Base-by-base conservation (phyloP, 2,113 vertebrate species). In the Tyrannus savana region DNA sequence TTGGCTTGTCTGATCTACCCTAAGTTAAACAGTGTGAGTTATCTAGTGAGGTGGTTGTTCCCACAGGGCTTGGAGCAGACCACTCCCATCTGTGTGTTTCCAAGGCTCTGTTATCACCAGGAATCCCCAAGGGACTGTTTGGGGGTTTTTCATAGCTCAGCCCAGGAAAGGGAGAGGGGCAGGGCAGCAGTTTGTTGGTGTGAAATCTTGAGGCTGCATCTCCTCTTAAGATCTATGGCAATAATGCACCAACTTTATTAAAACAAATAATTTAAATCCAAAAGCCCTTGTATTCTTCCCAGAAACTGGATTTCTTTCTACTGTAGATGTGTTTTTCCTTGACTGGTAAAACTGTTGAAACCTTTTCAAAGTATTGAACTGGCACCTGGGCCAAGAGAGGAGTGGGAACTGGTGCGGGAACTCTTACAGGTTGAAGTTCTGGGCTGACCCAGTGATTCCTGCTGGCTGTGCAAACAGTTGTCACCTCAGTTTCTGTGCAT, bases 1-100 rank as follows among this genome's bases (percentile, higher is more conserved):
- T 58, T 47, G 19, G 17, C 12, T 5, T n/a, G 8, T 13, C 27
- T 47, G 16, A 42, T 30, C 25, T 41, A 10, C 30, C 1, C 0
- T 42, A 7, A 73, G 14, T 82, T 82, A 62, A 46, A 72, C 19
- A 69, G 63, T 28, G 41, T 11, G 22, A 12, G 18, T 35, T 69
- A 35, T n/a, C 23, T 16, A 16, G 39, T 35, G 37, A 75, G 50
- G 35, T 39, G 41, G 16, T 21, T 37, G 17, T 42, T 89, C 56
- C 19, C 55, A 49, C 39, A 78, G 55, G 66, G 30, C 68, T 71
- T 56, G 68, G 35, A 74, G 50, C 39, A 21, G 24, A 83, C 14
- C 1, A 2, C 16, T 78, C 22, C 22, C 44, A 55, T 63, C 50
- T 64, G 12, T 64, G 12, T 39, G 14, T 44, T 87, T 84, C 35